Percentiles rank a stretch among this genome's conserved stretches.
Evolutionary conservation across 2,797 vertebrate species (phyloP).

Genomic region (Halcyon chelicuti): DNA sequence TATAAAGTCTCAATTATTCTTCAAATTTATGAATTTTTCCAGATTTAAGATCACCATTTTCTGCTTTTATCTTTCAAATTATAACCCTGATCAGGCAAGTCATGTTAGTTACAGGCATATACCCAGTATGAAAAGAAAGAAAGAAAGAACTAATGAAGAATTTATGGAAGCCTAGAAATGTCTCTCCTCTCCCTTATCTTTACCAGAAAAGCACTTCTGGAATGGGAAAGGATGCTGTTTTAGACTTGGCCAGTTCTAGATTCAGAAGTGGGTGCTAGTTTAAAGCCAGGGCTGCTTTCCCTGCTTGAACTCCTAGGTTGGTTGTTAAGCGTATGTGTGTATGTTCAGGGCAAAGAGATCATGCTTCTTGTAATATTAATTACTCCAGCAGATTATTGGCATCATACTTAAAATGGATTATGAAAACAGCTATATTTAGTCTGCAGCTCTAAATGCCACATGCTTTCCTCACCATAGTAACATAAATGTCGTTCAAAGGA

Average conservation of each 20-base stretch:
- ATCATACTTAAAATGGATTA: not conserved
- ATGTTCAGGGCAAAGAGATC: not conserved
- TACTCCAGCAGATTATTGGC: not conserved
- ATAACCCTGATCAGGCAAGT: not conserved
- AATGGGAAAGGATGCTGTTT: not conserved
- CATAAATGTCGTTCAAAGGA: not conserved
- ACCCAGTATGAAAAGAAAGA: not conserved
- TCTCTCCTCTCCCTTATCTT: not conserved
- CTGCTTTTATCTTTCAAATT: not conserved
- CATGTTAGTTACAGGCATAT: not conserved
- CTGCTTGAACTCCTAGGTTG: not conserved
- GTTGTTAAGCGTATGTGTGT: not conserved
- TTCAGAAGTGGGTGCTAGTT: not conserved
- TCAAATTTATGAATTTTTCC: not conserved
- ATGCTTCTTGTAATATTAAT: not conserved
- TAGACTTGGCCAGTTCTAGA: not conserved
- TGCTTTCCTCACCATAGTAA: conserved; percentile 59
- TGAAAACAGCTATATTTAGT: conserved; percentile 53
- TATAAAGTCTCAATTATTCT: not conserved
- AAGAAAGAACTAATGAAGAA: not conserved
- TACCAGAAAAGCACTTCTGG: not conserved
- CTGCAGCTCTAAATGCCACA: not conserved
- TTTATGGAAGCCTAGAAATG: not conserved
- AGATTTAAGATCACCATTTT: not conserved
- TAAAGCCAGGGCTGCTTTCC: not conserved